A percentile compares a stretch with the other conserved stretches of the same genome.
phyloP scores from a whole-genome alignment of 1,140 invertebrate genomes.

The Linepithema humile region DNA sequence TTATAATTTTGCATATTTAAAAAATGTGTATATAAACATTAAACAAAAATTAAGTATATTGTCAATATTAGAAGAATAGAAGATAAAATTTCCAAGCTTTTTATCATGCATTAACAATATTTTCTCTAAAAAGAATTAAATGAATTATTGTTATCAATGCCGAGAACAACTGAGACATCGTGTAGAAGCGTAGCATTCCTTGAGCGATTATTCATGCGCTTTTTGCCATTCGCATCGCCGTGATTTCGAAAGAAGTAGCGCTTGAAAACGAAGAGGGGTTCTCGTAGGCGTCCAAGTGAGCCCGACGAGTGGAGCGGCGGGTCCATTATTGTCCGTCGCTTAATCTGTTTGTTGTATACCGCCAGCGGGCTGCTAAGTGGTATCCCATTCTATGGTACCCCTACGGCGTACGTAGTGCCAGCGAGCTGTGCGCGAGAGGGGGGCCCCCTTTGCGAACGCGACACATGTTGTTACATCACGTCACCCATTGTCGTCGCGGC shows the following conservation, averaged over 20 bases:
- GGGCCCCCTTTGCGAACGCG: slow-evolving; percentile 73
- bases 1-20: no score
- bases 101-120: background rate
- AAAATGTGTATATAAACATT: no score
- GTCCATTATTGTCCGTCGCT: slow-evolving; percentile 76
- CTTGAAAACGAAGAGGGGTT: slow-evolving; percentile 44
- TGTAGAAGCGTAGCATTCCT: background rate
- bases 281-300: slow-evolving; percentile 46
- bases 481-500: slow-evolving; percentile 68
- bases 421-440: slow-evolving; percentile 26
- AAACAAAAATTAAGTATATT: background rate
- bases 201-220: slow-evolving; percentile 5
- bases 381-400: slow-evolving; percentile 75
- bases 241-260: slow-evolving; percentile 65
- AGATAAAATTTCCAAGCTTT: no score
- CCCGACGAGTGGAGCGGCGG: slow-evolving; percentile 41
- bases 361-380: slow-evolving; percentile 82
- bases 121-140: background rate
- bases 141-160: background rate
- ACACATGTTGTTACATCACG: slow-evolving; percentile 83
- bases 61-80: background rate
- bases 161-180: background rate
- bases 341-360: slow-evolving; percentile 84
- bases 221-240: slow-evolving; percentile 24
- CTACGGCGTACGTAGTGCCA: slow-evolving; percentile 52